Percentiles rank a stretch among this genome's conserved stretches.
Conservation (phyloP, 2,113 vertebrate genomes). For the Hypanus sabinus region DNA sequence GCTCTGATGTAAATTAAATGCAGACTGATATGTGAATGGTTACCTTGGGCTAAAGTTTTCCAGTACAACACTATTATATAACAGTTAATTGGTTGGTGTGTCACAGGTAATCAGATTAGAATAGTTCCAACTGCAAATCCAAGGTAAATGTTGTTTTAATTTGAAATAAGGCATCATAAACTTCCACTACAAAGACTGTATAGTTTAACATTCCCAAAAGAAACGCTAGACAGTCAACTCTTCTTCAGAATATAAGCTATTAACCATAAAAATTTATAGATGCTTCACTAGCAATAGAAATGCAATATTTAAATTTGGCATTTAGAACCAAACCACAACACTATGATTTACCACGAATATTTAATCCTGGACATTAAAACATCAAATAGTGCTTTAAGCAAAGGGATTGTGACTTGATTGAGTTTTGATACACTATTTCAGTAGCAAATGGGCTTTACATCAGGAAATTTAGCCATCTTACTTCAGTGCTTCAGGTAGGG, state of each 20-base stretch:
- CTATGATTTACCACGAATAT: background rate
- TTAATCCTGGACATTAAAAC: background rate
- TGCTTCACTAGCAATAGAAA: background rate
- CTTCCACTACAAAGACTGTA: background rate
- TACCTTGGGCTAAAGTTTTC: background rate
- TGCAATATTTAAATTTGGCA: background rate
- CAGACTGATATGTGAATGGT: slow-evolving; percentile 6
- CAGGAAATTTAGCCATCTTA: background rate
- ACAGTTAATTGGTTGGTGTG: slow-evolving; percentile 28
- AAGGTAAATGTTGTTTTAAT: slow-evolving; percentile 30
- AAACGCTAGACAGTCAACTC: slow-evolving; percentile 21
- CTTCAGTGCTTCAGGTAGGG: background rate
- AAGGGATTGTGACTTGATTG: background rate
- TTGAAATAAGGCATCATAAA: slow-evolving; percentile 31
- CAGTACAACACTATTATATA: slow-evolving; percentile 32
- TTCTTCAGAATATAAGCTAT: background rate
- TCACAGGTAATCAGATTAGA: slow-evolving; percentile 34
- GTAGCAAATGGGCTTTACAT: background rate
- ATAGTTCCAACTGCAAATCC: slow-evolving; percentile 16
- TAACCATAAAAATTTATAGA: background rate
- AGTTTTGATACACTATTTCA: background rate
- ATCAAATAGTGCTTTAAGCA: background rate
- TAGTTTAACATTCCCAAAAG: slow-evolving; percentile 25
- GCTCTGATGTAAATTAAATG: slow-evolving; percentile 12
- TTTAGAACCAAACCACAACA: background rate